These are phyloP conservation scores for Congeria kusceri DNA, from an alignment of 2,888 invertebrate species.

Conservation along the genomic window DNA sequence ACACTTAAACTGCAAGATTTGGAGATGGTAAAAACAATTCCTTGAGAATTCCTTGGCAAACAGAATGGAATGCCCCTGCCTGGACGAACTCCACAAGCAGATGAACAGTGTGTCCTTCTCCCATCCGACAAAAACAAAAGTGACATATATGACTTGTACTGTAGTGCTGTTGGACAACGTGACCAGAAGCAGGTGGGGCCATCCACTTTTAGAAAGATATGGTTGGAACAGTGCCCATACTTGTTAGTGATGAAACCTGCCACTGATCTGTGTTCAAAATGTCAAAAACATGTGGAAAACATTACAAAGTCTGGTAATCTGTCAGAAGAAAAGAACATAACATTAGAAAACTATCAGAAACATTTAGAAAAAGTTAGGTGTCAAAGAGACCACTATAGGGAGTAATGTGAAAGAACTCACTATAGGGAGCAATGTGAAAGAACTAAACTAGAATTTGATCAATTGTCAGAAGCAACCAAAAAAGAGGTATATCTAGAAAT, in stretches of 20 bases:
- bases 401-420: slow-evolving; percentile 8
- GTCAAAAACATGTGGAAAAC: slow-evolving; percentile 36
- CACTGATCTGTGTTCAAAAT: slow-evolving; percentile 50
- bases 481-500: not conserved
- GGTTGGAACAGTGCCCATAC: slow-evolving; percentile 30
- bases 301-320: slow-evolving; percentile 33
- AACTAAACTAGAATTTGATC: not conserved
- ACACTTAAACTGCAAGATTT: too few relatives aligned
- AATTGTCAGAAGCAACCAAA: not conserved
- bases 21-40: too few relatives aligned
- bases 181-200: not conserved
- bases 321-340: slow-evolving; percentile 28
- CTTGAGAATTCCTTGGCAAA: too few relatives aligned
- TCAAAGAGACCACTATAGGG: slow-evolving; percentile 19
- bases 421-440: slow-evolving; percentile 17
- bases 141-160: too few relatives aligned
- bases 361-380: slow-evolving; percentile 30
- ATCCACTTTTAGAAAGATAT: slow-evolving; percentile 20
- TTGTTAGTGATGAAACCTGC: slow-evolving; percentile 30
- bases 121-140: too few relatives aligned
- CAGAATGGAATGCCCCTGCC: too few relatives aligned
- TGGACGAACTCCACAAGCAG: too few relatives aligned
- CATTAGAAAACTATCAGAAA: slow-evolving; percentile 21
- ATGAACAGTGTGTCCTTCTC: too few relatives aligned
- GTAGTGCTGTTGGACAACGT: too few relatives aligned